Conservation (phyloP, 2,888 invertebrate genomes). For the Autographa pulchrina region DNA sequence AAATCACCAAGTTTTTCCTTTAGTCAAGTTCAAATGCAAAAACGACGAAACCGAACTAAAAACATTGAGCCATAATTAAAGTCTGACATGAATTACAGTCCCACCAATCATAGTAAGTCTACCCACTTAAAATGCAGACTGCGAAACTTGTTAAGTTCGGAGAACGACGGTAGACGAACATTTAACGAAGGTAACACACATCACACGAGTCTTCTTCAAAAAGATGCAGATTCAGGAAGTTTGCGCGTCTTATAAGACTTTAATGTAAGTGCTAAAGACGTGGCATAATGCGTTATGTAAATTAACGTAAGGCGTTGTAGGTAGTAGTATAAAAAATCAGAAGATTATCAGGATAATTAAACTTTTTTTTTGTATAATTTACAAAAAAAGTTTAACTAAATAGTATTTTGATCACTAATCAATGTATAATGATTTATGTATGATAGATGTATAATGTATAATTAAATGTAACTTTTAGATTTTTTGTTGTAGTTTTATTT, state of each 20-base stretch:
- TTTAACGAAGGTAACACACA: constrained; percentile 55
- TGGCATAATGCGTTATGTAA: neutral
- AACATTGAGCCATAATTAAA: neutral
- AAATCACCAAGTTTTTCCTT: too few relatives aligned
- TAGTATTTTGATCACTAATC: too few relatives aligned
- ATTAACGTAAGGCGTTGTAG: too few relatives aligned
- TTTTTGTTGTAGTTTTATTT: too few relatives aligned
- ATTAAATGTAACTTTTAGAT: too few relatives aligned
- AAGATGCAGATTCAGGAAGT: constrained; percentile 9
- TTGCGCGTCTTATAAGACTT: constrained; percentile 2
- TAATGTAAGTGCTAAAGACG: neutral
- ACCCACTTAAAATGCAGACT: constrained; percentile 55
- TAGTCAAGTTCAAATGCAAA: neutral
- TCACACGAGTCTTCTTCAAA: constrained; percentile 28
- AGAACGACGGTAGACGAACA: constrained; percentile 41
- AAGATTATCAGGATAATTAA: too few relatives aligned
- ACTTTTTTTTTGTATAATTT: too few relatives aligned
- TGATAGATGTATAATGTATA: too few relatives aligned
- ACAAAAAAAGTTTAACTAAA: too few relatives aligned
- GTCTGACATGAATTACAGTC: constrained; percentile 14
- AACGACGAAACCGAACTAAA: neutral
- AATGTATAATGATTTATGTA: too few relatives aligned
- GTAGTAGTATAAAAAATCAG: too few relatives aligned
- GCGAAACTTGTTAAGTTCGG: constrained; percentile 45
- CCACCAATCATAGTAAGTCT: constrained; percentile 37